These are phyloP conservation scores for Casuarius casuarius DNA, from an alignment of 2,113 vertebrate genomes.

Conservation along the genomic window DNA sequence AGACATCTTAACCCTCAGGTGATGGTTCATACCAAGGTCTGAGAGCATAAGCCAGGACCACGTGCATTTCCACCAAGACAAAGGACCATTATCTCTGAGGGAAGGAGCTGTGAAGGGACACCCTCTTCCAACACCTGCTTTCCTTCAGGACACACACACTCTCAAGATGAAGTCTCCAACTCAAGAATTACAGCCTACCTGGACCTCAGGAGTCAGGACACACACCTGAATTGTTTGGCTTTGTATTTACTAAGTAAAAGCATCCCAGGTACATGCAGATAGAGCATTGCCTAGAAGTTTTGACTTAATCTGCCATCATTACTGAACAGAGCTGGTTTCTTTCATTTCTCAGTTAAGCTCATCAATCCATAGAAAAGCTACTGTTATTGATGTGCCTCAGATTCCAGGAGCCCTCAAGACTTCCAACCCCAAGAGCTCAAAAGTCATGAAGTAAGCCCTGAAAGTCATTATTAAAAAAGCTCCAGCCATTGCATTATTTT, in stretches of 20 bases:
- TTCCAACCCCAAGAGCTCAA: constrained; percentile 26
- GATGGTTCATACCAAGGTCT: not conserved
- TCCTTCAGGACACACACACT: not conserved
- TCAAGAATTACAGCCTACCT: accelerated
- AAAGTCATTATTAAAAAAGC: constrained; percentile 47
- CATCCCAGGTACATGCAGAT: not conserved
- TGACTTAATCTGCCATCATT: not conserved
- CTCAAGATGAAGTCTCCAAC: not conserved
- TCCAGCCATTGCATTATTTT: constrained; percentile 51
- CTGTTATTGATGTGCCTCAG: constrained; percentile 48
- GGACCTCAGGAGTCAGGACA: not conserved
- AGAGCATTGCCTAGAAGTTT: not conserved
- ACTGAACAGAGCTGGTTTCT: not conserved
- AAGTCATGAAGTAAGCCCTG: constrained; percentile 44
- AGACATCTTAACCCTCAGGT: not conserved
- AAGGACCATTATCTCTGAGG: accelerated
- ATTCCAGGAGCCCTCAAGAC: constrained; percentile 40
- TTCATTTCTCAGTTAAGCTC: not conserved
- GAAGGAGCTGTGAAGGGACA: not conserved
- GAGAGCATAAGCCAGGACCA: not conserved
- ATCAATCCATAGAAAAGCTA: constrained; percentile 16
- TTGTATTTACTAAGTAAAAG: not conserved
- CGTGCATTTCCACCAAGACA: accelerated
- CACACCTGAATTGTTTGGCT: not conserved
- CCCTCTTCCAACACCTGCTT: not conserved